Percentiles rank a stretch among this genome's conserved stretches.
These are phyloP conservation scores for Brachylomia viminalis DNA, from an alignment of 2,888 invertebrate genomes.

Conservation along the genomic window DNA sequence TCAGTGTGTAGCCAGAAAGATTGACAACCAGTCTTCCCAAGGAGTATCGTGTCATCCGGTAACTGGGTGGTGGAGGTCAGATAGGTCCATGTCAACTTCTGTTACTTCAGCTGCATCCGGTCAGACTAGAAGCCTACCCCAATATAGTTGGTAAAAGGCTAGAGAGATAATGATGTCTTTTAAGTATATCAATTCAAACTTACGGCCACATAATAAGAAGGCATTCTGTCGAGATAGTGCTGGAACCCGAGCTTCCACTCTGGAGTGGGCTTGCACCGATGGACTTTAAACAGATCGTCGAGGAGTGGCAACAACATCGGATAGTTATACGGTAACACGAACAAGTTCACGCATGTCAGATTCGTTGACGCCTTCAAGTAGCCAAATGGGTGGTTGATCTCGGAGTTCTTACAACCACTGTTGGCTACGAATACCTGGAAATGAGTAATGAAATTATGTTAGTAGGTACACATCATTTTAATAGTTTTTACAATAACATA, in stretches of 20 bases:
- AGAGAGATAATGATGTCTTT: not conserved
- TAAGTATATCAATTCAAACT: constrained; percentile 56
- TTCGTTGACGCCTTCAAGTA: constrained; percentile 99
- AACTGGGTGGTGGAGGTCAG: too few relatives aligned
- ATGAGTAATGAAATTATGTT: not conserved
- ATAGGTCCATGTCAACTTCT: too few relatives aligned
- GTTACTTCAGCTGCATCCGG: too few relatives aligned
- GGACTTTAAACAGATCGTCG: constrained; percentile 98
- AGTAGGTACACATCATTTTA: not conserved
- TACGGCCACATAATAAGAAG: constrained; percentile 97
- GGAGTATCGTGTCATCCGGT: too few relatives aligned
- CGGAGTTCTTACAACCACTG: constrained; percentile 95
- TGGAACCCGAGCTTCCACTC: constrained; percentile 98
- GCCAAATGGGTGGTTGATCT: constrained; percentile 98
- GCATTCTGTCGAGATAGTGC: constrained; percentile 98
- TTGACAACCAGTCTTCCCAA: too few relatives aligned
- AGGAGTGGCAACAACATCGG: constrained; percentile 97
- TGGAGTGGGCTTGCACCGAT: constrained; percentile 96
- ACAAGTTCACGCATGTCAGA: constrained; percentile 98
- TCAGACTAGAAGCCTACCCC: too few relatives aligned
- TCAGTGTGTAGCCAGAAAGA: too few relatives aligned
- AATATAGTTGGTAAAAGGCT: too few relatives aligned
- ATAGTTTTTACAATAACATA: not conserved
- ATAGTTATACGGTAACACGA: constrained; percentile 99
- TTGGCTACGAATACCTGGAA: constrained; percentile 96